phyloP scores from a whole-genome alignment of 2,113 vertebrate genomes.

The Felis chaus region DNA sequence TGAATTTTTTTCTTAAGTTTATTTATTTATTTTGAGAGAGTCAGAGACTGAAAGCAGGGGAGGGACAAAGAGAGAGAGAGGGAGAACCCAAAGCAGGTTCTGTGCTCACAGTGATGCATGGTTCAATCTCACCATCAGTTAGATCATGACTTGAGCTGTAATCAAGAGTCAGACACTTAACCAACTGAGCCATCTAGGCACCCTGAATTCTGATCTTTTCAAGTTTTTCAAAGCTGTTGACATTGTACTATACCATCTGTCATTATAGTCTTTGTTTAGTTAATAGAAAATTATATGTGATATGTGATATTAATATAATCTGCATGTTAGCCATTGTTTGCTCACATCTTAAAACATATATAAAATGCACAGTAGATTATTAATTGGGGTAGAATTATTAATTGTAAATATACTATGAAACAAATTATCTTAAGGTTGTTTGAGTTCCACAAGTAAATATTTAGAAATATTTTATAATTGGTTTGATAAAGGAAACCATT shows the following conservation, averaged over 20 bases:
- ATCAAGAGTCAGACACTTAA: too few species aligned
- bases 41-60: too few species aligned
- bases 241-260: not conserved
- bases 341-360: not conserved
- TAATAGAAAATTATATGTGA: not conserved
- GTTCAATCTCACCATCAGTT: too few species aligned
- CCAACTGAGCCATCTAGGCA: too few species aligned
- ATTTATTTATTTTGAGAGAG: too few species aligned
- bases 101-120: too few species aligned
- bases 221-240: not conserved
- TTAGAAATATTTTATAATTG: not conserved
- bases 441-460: not conserved
- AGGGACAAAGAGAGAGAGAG: too few species aligned
- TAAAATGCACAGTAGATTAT: not conserved
- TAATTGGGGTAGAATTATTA: not conserved
- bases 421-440: not conserved
- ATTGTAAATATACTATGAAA: not conserved
- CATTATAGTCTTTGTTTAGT: not conserved
- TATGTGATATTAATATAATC: not conserved
- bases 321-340: not conserved
- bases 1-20: not conserved
- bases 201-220: not conserved
- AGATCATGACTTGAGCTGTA: too few species aligned
- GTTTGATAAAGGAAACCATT: not conserved
- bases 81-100: too few species aligned